These are phyloP conservation scores for Machaerirhynchus nigripectus DNA, from an alignment of 2,113 vertebrate genomes.

Conservation along the genomic window DNA sequence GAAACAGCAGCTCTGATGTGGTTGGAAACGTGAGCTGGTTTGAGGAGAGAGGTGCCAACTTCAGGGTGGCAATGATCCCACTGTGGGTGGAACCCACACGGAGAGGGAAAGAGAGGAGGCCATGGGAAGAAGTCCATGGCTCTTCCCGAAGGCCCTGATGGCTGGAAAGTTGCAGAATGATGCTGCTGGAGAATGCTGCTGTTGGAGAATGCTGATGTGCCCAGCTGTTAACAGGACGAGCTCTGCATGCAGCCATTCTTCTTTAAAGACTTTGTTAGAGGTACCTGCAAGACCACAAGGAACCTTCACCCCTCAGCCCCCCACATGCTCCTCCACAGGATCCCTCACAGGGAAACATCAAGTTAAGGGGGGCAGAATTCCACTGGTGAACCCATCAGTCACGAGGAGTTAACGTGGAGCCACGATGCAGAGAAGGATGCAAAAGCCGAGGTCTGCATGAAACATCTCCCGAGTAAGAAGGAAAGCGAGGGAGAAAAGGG, in stretches of 20 bases:
- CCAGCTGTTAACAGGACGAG: background rate
- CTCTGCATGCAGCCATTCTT: background rate
- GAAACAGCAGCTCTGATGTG: background rate
- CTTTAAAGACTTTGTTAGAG: background rate
- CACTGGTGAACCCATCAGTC: background rate
- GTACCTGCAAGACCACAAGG: background rate
- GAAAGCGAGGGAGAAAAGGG: background rate
- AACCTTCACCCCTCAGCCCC: background rate
- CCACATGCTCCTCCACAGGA: background rate
- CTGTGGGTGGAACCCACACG: background rate
- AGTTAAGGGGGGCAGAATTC: background rate
- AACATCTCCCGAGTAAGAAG: conserved; percentile 7
- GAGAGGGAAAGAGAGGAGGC: background rate
- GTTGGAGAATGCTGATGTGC: background rate
- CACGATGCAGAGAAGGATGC: conserved; percentile 50
- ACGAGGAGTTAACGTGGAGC: conserved; percentile 12
- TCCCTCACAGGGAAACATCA: background rate
- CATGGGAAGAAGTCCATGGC: background rate
- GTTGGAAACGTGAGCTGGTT: background rate
- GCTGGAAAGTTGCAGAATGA: background rate
- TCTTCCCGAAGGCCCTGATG: background rate
- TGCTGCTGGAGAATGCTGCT: background rate
- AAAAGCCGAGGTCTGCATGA: conserved; percentile 39
- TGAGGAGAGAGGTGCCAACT: background rate
- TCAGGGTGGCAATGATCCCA: background rate